Conservation (phyloP, 92 coral and sea anemone genomes). For the Umimayanthus kanabou region DNA sequence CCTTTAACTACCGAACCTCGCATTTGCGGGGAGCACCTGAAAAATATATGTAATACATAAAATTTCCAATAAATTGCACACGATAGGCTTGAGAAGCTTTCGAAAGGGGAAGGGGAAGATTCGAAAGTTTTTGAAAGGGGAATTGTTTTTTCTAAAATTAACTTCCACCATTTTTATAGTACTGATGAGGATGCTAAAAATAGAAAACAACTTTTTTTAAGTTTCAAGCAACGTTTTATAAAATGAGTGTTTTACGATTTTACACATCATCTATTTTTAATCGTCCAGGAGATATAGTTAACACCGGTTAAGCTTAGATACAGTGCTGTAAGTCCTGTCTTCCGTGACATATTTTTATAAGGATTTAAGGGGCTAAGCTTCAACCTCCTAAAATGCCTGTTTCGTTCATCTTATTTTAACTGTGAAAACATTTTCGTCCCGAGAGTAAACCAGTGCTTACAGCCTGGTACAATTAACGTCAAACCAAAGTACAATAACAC, state of each 20-base stretch:
- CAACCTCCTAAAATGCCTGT: background rate
- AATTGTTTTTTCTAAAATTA: background rate
- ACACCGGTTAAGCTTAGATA: background rate
- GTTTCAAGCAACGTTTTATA: background rate
- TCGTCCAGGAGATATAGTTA: background rate
- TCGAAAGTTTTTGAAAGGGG: background rate
- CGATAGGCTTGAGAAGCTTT: too few relatives aligned
- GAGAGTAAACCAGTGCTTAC: background rate
- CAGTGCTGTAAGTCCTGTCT: background rate
- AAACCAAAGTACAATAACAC: background rate
- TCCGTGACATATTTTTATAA: background rate
- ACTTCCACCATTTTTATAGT: too few relatives aligned
- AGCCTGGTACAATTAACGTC: slow-evolving; percentile 9
- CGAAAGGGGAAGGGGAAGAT: too few relatives aligned
- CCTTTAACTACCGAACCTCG: too few relatives aligned
- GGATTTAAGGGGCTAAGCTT: background rate
- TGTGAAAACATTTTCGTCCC: background rate
- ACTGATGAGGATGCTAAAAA: background rate
- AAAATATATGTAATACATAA: too few relatives aligned
- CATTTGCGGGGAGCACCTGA: too few relatives aligned
- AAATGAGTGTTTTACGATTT: background rate
- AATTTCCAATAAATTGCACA: too few relatives aligned
- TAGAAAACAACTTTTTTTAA: too few relatives aligned
- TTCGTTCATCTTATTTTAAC: background rate
- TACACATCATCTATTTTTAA: too few relatives aligned